These are phyloP conservation scores for Hyles vespertilio DNA, from an alignment of 1,140 invertebrate genomes.

Conservation along the genomic window DNA sequence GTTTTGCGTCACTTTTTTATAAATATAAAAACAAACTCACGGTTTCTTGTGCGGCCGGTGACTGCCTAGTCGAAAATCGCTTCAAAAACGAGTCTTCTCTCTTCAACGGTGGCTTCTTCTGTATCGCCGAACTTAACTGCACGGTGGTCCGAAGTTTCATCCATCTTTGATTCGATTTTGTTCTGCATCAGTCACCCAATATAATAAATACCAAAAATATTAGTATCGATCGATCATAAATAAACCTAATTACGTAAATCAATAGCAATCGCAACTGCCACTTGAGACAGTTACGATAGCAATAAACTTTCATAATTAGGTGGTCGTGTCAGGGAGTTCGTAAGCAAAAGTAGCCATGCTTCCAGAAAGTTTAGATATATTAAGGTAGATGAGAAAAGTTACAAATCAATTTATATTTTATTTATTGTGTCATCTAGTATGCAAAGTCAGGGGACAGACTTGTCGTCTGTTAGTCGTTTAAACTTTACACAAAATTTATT, in stretches of 20 bases:
- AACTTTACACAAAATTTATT: background rate
- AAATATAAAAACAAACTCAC: slow-evolving; percentile 49
- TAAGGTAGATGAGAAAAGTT: background rate
- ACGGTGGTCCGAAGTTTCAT: slow-evolving; percentile 95
- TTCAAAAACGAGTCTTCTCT: slow-evolving; percentile 96
- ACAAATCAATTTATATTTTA: background rate
- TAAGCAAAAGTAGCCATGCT: slow-evolving; percentile 46
- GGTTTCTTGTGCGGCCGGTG: slow-evolving; percentile 90
- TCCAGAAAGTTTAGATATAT: slow-evolving; percentile 20
- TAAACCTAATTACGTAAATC: slow-evolving; percentile 6
- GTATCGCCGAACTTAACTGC: slow-evolving; percentile 92
- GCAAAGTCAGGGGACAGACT: background rate
- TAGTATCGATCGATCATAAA: background rate
- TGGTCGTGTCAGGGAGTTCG: slow-evolving; percentile 8
- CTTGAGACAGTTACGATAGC: slow-evolving; percentile 2
- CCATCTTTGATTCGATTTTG: slow-evolving; percentile 94
- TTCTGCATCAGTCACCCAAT: slow-evolving; percentile 76
- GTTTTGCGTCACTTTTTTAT: too few species aligned
- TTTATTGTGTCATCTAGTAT: background rate
- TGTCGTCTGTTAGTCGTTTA: background rate
- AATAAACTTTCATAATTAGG: slow-evolving; percentile 2
- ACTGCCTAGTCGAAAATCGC: slow-evolving; percentile 93
- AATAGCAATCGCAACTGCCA: slow-evolving; percentile 6
- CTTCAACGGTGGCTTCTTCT: slow-evolving; percentile 90
- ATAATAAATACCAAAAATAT: slow-evolving; percentile 9